Evolutionary conservation across 2,797 vertebrate genomes (phyloP).

Genomic region (Trichosurus vulpecula): DNA sequence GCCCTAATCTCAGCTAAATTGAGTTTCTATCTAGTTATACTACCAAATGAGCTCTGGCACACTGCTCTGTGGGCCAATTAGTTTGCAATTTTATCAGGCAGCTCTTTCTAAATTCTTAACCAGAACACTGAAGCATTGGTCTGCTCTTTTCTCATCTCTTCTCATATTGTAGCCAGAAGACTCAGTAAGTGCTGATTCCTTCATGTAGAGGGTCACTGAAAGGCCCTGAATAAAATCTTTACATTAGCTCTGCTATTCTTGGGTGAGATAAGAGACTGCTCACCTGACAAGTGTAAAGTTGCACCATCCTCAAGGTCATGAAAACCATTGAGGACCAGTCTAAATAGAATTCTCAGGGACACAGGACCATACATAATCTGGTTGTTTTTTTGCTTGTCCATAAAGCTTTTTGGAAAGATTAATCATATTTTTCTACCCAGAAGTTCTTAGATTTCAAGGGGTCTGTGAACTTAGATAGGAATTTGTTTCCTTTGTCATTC

Average conservation of each 20-base stretch:
- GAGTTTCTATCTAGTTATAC: background rate
- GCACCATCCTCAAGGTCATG: background rate
- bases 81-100: background rate
- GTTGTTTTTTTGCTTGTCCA: background rate
- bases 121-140: background rate
- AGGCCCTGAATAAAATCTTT: background rate
- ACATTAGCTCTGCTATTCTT: background rate
- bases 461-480: background rate
- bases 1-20: background rate
- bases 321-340: background rate
- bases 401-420: background rate
- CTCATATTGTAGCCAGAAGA: background rate
- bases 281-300: background rate
- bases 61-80: background rate
- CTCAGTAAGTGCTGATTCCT: background rate
- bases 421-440: background rate
- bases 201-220: background rate
- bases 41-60: background rate
- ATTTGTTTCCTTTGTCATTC: background rate
- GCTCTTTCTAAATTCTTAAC: background rate
- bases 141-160: background rate
- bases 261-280: background rate
- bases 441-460: background rate
- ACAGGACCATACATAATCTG: background rate
- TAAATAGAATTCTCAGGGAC: background rate